Evolutionary conservation across 1,140 invertebrate genomes (phyloP).

Genomic region (Saccostrea cuccullata): DNA sequence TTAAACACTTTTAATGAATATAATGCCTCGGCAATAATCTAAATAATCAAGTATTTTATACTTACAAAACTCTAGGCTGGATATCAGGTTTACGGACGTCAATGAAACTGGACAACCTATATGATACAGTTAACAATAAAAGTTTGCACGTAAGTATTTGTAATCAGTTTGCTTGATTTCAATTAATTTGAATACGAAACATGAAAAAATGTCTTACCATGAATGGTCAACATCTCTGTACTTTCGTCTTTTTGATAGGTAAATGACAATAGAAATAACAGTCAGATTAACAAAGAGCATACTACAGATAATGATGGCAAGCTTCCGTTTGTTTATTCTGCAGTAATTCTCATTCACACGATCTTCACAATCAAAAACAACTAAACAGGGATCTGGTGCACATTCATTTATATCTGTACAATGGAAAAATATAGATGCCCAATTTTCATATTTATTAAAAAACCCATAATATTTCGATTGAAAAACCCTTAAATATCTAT

Average conservation of each 20-base stretch:
- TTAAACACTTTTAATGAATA: too few species aligned
- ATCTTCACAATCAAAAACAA: slow-evolving; percentile 24
- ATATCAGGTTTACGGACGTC: too few species aligned
- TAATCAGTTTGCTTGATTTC: too few species aligned
- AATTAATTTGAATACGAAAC: neutral
- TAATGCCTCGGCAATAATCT: too few species aligned
- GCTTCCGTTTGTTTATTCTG: neutral
- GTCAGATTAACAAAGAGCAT: too few species aligned
- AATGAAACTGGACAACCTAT: neutral
- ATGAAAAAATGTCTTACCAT: neutral
- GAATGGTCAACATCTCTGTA: neutral
- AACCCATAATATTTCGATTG: neutral
- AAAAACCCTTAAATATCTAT: neutral
- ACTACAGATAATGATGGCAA: too few species aligned
- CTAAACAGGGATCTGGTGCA: slow-evolving; percentile 9
- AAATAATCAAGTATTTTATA: too few species aligned
- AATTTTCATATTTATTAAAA: neutral
- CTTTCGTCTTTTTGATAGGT: too few species aligned
- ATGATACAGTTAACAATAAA: neutral
- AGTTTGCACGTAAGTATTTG: too few species aligned
- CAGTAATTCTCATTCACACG: neutral
- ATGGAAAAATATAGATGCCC: neutral
- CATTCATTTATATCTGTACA: slow-evolving; percentile 43
- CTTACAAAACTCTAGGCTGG: too few species aligned
- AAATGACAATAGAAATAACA: too few species aligned